Base-by-base conservation (phyloP, 2,797 vertebrate species). In the Schizopygopsis malacanthus region DNA sequence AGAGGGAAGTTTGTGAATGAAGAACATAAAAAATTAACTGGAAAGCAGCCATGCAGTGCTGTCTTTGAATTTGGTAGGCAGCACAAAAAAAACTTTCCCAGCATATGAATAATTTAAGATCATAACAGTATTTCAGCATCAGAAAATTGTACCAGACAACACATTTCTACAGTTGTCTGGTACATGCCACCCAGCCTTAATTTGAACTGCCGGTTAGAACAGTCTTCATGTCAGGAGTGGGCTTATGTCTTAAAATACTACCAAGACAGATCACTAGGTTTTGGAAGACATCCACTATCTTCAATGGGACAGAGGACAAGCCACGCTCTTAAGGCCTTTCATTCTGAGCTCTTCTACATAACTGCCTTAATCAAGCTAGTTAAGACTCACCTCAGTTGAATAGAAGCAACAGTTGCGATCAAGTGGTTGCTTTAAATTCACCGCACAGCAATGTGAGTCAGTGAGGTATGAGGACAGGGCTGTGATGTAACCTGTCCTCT, bases 201-300 rank as follows among this genome's bases (percentile, higher is more conserved):
- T 37, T 2, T 37, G 33, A 61, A 28, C 77, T 61, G 6, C 13
- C 39, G 18, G 5, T 61, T 28, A 15, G 37, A 41, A 25, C 33
- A 25, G 54, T 25, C 39, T 61, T 61, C 22, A 18, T 4, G 37
- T 45, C 15, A 63, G 56, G 18, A 67, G 16, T 4, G 6, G 25
- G 25, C 45, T 69, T 69, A 52, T 81, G 43, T 47, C 43, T 65
- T 76, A 76, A 83, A 75, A 76, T 52, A 45, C 18, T 50, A 39
- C 41, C 20, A 65, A 50, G 45, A 43, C 41, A 83, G 54, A 18
- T 72, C 67, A 59, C 71, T 39, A 15, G 8, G 28, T 52, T 70
- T 65, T 76, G 43, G 72, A 76, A 39, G 54, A 28, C 1, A 65
- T 45, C 20, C 20, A 63, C 25, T 33, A 25, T 52, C 4, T 37